These are phyloP conservation scores for Pseudolaguvia tuberculata DNA, from an alignment of 2,113 vertebrate genomes.

Conservation along the genomic window DNA sequence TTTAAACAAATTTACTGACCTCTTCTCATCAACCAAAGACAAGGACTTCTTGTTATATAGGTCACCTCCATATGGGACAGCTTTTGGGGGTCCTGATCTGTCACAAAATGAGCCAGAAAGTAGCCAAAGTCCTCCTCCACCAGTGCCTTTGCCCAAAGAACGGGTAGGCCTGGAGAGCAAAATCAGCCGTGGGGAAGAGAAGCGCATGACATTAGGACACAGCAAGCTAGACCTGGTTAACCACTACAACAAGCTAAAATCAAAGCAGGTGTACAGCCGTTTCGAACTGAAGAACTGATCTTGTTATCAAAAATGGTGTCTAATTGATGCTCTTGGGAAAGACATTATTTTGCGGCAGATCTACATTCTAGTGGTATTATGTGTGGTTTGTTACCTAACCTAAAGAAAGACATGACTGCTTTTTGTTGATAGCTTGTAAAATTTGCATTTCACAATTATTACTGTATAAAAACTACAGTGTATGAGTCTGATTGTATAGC, in stretches of 20 bases:
- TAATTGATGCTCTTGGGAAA: neutral
- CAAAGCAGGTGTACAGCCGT: conserved; percentile 82
- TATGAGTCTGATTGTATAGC: neutral
- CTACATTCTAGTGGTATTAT: neutral
- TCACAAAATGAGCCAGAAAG: conserved; percentile 61
- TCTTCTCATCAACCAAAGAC: conserved; percentile 57
- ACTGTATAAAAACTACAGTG: conserved; percentile 10
- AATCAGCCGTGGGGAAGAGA: conserved; percentile 65
- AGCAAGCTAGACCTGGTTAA: conserved; percentile 95
- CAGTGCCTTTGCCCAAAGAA: conserved; percentile 42
- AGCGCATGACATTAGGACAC: conserved; percentile 89
- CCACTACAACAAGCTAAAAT: conserved; percentile 87
- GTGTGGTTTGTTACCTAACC: neutral
- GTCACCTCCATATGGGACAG: conserved; percentile 44
- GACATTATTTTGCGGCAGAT: neutral
- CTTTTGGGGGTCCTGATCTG: conserved; percentile 61
- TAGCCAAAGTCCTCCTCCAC: conserved; percentile 61
- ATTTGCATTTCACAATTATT: neutral
- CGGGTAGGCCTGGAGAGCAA: fast-evolving
- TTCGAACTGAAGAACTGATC: conserved; percentile 74
- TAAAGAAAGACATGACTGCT: neutral
- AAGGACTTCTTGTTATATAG: conserved; percentile 53
- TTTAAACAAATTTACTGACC: conserved; percentile 62
- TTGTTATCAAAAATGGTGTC: neutral
- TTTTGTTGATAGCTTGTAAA: neutral